Evolutionary conservation across 1,140 invertebrate genomes (phyloP), one percentile per base, ranked within the genome.

Genomic region (Maniola jurtina): DNA sequence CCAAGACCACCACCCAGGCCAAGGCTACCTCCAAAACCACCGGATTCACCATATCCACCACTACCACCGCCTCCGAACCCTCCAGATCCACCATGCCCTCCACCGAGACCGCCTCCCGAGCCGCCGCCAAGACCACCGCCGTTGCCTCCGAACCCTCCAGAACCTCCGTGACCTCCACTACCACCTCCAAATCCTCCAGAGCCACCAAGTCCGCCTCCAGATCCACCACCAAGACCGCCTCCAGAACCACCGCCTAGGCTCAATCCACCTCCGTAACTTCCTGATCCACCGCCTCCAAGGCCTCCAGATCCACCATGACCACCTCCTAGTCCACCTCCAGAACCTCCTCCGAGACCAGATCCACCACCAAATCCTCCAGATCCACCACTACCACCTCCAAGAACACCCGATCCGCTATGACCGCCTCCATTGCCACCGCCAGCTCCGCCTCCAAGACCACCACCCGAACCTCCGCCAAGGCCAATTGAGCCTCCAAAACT

Each of bases 191-290:
- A 67, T n/a, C 70, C 70, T 56, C 40, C 52, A 45, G 42, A 45
- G n/a, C 66, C 76, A 9, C 70, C 74, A 5, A 71, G 73, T 33
- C 75, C 77, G 7, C 76, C 79, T 2, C 76, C 67, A 58, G 59
- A 67, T n/a, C 70, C 70, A 58, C 40, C 52, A 11, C 72, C 70
- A 13, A 59, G n/a, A 7, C 71, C 71, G 10, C 62, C 61, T 13
- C 72, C 75, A n/a, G 48, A 59, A 34, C 75, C 65, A 40, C 77
- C 73, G 14, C 74, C 75, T 33, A 54, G 62, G 13, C 48, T 14
- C 4, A 7, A 16, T 7, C 48, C 48, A 16, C 48, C 48, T 6
- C 48, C 16, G 4, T 9, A 9, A 52, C 78, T 72, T 9, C 71
- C 75, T 9, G 59, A 64, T 42, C 69, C 65, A 10, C 71, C 69